Base-by-base conservation (phyloP, 53 echinoderm and acorn worm species). In the Henricia sp. region DNA sequence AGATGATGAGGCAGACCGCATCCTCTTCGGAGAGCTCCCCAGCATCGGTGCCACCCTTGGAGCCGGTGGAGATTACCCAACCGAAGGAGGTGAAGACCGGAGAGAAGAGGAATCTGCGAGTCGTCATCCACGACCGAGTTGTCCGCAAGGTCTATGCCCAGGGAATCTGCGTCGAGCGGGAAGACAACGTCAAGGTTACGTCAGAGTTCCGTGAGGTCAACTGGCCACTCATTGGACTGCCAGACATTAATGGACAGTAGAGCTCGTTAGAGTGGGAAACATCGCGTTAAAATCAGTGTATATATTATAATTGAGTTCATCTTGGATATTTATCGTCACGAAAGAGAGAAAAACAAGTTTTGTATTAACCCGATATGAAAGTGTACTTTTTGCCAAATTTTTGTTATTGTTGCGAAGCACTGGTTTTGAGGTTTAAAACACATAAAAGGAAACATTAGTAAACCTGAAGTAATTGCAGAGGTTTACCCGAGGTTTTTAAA, bases 371-470 rank as follows among this genome's bases (percentile, higher is more conserved):
- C 21, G n/a, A 14, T n/a, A 56, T 20, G n/a, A n/a, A n/a, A n/a
- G n/a, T n/a, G n/a, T n/a, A n/a, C 20, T 56, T 9, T 6, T 25
- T 19, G 27, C 6, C n/a, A 56, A 2, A 60, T 30, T 60, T 30
- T 29, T 13, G 4, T 26, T 20, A 10, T 3, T 70, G 42, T 70
- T 25, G n/a, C 68, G 14, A 68, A 9, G 68, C 43, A 68, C 43
- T 39, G 37, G 70, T 70, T 3, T 25, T 70, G 70, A 70, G 70
- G 46, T 70, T 70, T 70, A 16, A 43, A 70, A 70, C 44, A 27
- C 62, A 28, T 29, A 60, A 27, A 20, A 19, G 19, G 4, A 70
- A 70, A 60, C 9, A n/a, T 42, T 41, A 21, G 68, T 70, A 70
- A 11, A 70, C 70, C 70, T 70, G 25, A 70, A 43, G 14, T 25